phyloP scores from a whole-genome alignment of 2,888 invertebrate genomes.

The Neria commutata region DNA sequence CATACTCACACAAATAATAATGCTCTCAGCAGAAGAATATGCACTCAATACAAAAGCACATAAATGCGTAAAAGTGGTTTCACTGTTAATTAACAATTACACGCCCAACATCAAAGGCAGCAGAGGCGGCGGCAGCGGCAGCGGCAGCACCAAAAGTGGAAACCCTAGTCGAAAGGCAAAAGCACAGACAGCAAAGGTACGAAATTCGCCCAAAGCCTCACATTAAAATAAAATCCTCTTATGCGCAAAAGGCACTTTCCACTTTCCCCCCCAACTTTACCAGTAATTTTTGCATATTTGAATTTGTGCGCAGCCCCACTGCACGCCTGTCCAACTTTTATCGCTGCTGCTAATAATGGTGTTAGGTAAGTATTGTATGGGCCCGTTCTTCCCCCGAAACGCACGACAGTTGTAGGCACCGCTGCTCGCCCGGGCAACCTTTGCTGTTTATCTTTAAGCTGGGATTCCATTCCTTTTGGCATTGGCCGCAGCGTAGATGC shows the following conservation, averaged over 20 bases:
- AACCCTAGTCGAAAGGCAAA: not conserved
- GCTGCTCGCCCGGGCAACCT: no score
- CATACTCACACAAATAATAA: not conserved
- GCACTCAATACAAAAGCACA: not conserved
- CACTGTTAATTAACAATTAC: conserved; percentile 6
- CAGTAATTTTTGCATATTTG: no score
- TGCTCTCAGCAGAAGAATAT: not conserved
- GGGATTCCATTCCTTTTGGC: no score
- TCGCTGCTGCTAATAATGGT: no score
- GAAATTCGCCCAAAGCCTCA: not conserved
- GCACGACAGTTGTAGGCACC: no score
- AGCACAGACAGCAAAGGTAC: not conserved
- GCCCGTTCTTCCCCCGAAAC: no score
- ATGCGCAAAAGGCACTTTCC: not conserved
- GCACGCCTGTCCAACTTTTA: no score
- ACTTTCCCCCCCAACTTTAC: no score
- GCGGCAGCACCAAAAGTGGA: no score
- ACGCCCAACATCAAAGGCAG: not conserved
- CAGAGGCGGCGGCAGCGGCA: not conserved
- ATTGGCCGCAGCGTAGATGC: not conserved
- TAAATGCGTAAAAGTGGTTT: conserved; percentile 1
- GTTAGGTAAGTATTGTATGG: no score
- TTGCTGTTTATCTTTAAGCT: no score
- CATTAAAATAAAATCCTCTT: not conserved
- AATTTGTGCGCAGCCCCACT: no score